phyloP scores from a whole-genome alignment of 1,140 invertebrate genomes.

The silkworm (Bombyx mori) region ASM3026992v2 NC_085113.1:2799501-2800000 shows the following conservation, averaged over 20 bases:
- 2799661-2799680: slow-evolving; percentile 6
- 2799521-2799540: not conserved
- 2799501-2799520: not conserved
- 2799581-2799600: not conserved
- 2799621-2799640: not conserved
- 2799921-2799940: too few relatives aligned
- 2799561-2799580: not conserved
- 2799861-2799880: too few relatives aligned
- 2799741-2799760: slow-evolving; percentile 26
- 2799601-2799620: not conserved
- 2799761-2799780: slow-evolving; percentile 8
- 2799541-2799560: too few relatives aligned
- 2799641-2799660: not conserved
- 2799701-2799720: slow-evolving; percentile 29
- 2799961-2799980: too few relatives aligned
- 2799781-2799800: not conserved
- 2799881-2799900: too few relatives aligned
- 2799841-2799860: too few relatives aligned
- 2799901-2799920: too few relatives aligned
- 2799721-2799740: slow-evolving; percentile 39
- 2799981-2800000: too few relatives aligned
- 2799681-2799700: slow-evolving; percentile 23
- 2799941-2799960: too few relatives aligned
- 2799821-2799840: too few relatives aligned
- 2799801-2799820: not conserved